Evolutionary conservation across 2,888 invertebrate species (phyloP), one percentile per base, ranked within the genome.

Genomic region (Stictocephala bisonia): DNA sequence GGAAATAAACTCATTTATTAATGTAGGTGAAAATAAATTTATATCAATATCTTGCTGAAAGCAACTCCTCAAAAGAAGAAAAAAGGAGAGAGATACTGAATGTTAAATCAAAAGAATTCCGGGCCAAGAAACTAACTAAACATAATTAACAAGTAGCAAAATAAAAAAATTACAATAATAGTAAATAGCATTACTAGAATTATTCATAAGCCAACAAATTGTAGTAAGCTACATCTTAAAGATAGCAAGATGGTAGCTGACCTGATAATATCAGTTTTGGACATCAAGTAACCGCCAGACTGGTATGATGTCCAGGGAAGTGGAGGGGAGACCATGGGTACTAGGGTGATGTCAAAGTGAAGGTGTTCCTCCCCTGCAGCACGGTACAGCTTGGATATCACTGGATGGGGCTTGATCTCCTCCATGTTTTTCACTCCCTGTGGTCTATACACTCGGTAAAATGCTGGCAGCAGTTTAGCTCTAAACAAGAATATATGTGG

Each of bases 241-340:
- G n/a, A n/a, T n/a, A n/a, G n/a, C n/a, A n/a, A n/a, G n/a, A n/a
- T n/a, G n/a, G n/a, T n/a, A n/a, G n/a, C 22, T 58, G 72, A 80
- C 81, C 89, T 88, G 29, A 91, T 84, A 22, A 91, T 83, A 58
- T 89, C 87, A 15, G 91, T 88, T 77, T 89, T 88, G 0, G 90
- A 88, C 24, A 93, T 83, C 6, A 96, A 84, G 81, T 93, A 93
- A 0, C 95, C 95, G 4, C 97, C 96, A 68, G 85, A 86, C 35
- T 86, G 81, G 1, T 88, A 82, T 0, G 88, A 86, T 48, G 87
- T 85, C 97, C 97, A 97, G 1, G 97, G 97, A 75, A 92, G 86
- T 3, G 97, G 96, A 13, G 97, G 97, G 74, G 91, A 90, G 18
- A 89, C 71, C 86, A 93, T 91, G 13, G 97, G 97, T 67, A 93